Base-by-base conservation (phyloP, 2,888 invertebrate species). In the Aleiodes testaceus region DNA sequence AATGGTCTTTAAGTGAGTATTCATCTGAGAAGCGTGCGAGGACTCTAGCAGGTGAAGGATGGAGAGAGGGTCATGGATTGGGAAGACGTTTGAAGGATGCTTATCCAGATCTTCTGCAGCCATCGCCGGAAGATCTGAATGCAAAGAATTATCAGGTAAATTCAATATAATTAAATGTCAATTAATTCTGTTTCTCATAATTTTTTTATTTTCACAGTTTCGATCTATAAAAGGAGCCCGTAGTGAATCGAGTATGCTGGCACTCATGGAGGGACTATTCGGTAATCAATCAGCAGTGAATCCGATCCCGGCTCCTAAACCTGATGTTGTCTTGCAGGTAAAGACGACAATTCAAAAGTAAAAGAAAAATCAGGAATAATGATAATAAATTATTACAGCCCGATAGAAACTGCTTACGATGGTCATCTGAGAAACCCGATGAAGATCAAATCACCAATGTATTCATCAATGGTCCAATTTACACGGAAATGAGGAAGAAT, bases 151-250 rank as follows among this genome's bases (percentile, higher is more conserved):
- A 50, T 50, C 9, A 4, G 7, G 50, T 50, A 50, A 14, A 18
- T 50, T 16, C 1, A 16, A 47, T 16, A 16, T 47, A 1, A 14
- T 16, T 47, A 0, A 47, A 47, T 47, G 3, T 47, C 14, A 3
- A 16, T 49, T 12, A 3, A 14, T 16, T 49, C 49, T 49, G 14
- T 4, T 49, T 9, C 26, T 26, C 14, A 14, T 14, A 11, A 45
- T 12, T 45, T 45, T 14, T 45, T 50, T 1, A 18, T 4, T 1
- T 3, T 20, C 3, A 9, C 9, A 50, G 50, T 50, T 50, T 20
- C 50, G 50, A 50, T 50, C 50, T 5, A 50, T 50, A 50, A 50
- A 18, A 18, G 50, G 50, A 18, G 50, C 16, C 5, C 50, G 50
- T 1, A 50, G 50, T 50, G 50, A 50, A 20, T 50, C 50, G 14